Evolutionary conservation across 2,797 vertebrate genomes (phyloP).

Genomic region (Luscinia luscinia): DNA sequence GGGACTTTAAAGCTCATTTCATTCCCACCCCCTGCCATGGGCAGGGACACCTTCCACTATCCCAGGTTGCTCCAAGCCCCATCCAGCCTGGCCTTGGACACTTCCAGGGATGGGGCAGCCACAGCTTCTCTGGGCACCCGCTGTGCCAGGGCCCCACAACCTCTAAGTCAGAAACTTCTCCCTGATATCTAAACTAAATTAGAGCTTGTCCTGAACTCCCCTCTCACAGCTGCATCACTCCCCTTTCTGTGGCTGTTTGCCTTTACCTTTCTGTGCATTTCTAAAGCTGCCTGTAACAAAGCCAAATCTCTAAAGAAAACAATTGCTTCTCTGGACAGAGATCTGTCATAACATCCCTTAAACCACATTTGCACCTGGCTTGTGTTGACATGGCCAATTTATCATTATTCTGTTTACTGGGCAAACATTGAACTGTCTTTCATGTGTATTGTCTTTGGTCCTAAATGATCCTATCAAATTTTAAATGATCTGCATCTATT

Average conservation of each 20-base stretch:
- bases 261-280: background rate
- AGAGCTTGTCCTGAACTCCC: background rate
- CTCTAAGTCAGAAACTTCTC: background rate
- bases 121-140: accelerated
- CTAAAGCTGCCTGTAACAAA: background rate
- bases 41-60: background rate
- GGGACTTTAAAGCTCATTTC: background rate
- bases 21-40: background rate
- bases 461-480: conserved; percentile 30
- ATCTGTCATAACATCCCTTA: background rate
- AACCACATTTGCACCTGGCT: background rate
- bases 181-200: background rate
- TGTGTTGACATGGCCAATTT: conserved; percentile 19
- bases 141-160: background rate
- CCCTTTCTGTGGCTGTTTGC: accelerated
- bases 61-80: accelerated
- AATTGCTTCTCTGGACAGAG: background rate
- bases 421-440: background rate
- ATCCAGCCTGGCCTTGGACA: accelerated
- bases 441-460: background rate
- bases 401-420: conserved; percentile 37
- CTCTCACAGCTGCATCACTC: background rate
- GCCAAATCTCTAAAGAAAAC: background rate
- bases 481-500: conserved; percentile 8
- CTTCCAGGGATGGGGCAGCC: background rate